These are phyloP conservation scores for Callyntrura guangdongensis DNA, from an alignment of 2,888 invertebrate species.

Conservation along the genomic window DNA sequence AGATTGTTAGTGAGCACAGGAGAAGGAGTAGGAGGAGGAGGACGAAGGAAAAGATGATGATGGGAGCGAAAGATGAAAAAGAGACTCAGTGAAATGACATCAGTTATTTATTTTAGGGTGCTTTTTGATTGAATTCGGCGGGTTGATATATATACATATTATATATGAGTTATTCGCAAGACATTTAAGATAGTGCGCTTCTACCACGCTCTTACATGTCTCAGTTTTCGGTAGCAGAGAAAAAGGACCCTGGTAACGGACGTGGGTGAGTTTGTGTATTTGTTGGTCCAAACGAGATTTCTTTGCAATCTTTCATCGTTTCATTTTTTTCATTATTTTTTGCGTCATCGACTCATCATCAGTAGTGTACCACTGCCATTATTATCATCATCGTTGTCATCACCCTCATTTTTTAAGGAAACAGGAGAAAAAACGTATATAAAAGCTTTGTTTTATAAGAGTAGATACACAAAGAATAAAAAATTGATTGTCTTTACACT, in stretches of 20 bases:
- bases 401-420: background rate
- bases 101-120: slow-evolving; percentile 68
- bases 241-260: background rate
- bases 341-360: slow-evolving; percentile 36
- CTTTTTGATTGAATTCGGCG: slow-evolving; percentile 60
- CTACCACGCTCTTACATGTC: too few species aligned
- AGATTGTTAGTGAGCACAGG: slow-evolving; percentile 18
- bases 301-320: slow-evolving; percentile 32
- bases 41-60: background rate
- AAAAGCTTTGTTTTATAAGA: background rate
- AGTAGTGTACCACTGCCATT: background rate
- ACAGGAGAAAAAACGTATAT: background rate
- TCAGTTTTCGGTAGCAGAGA: slow-evolving; percentile 3
- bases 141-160: slow-evolving; percentile 32
- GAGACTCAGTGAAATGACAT: slow-evolving; percentile 59
- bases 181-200: slow-evolving; percentile 15
- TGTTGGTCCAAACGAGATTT: background rate
- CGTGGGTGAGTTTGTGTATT: background rate
- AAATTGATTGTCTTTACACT: slow-evolving; percentile 34
- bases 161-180: background rate
- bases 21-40: background rate
- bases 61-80: background rate
- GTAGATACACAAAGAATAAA: background rate
- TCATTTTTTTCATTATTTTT: slow-evolving; percentile 28
- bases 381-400: too few species aligned